phyloP scores from a whole-genome alignment of 2,113 vertebrate species.

The Centrocercus urophasianus region DNA sequence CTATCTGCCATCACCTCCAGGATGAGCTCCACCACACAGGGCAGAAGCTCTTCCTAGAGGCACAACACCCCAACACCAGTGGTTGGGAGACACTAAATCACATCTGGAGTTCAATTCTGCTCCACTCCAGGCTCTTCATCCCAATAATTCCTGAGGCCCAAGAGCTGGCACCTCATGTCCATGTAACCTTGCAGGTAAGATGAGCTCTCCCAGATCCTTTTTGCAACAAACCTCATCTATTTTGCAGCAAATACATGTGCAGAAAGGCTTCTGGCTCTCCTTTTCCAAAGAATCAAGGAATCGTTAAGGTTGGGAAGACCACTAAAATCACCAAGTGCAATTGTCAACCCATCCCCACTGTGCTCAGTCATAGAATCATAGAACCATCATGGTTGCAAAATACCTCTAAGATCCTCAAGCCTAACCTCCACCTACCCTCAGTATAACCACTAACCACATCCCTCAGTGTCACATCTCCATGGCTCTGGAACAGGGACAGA shows the following conservation, averaged over 20 bases:
- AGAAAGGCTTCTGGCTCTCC: background rate
- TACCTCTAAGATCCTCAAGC: no score
- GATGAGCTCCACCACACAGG: background rate
- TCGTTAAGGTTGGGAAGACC: no score
- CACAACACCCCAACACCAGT: rapidly evolving
- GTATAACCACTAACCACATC: no score
- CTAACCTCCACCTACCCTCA: no score
- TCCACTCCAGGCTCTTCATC: rapidly evolving
- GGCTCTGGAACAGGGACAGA: no score
- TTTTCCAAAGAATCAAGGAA: background rate
- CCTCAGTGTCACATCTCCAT: no score
- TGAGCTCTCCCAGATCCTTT: background rate
- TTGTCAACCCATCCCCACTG: no score
- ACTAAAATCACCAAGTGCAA: no score
- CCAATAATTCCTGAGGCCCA: background rate
- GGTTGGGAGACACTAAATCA: background rate
- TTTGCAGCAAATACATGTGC: rapidly evolving
- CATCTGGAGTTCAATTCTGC: background rate
- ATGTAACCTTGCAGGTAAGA: rapidly evolving
- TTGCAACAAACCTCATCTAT: background rate
- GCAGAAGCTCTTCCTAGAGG: background rate
- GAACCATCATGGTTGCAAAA: no score
- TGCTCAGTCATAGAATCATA: no score
- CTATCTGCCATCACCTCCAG: background rate
- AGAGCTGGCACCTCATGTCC: rapidly evolving